Base-by-base conservation (phyloP, 2,113 vertebrate genomes). In the Phyllopteryx taeniolatus region DNA sequence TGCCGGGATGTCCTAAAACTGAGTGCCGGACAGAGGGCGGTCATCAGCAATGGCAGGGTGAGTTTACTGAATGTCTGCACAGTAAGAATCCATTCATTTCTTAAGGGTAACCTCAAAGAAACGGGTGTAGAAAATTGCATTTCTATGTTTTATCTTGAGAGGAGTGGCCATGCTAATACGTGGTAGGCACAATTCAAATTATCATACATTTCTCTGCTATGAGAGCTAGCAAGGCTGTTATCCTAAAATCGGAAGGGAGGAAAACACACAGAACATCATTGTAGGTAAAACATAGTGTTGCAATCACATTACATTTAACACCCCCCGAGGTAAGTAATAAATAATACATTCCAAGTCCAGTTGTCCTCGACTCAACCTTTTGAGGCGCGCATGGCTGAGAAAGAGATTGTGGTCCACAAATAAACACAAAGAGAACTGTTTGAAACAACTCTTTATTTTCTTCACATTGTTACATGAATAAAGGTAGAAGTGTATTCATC, bases 41-140 rank as follows among this genome's bases (percentile, higher is more conserved):
- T 98, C 84, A 82, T 96, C 79, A 96, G 94, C 93, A 99, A 99
- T 72, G 96, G 98, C 68, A 94, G 92, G 92, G 98, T 99, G 91
- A 95, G 96, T 90, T 33, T 27, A 20, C 14, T 53, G 33, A 31
- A 67, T 53, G 12, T 15, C 11, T 57, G 51, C 19, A 62, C 2
- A 70, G 19, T 51, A 68, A 11, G 15, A 7, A 74, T 47, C n/a
- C 43, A 13, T n/a, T 44, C 2, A 68, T 68, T 20, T 61, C 11
- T 71, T 1, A 5, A 31, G 46, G 2, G 19, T 5, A 33, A 60
- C 2, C 20, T 20, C 6, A 57, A n/a, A 72, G 39, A 27, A 46
- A 83, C 72, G 80, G 80, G 75, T 90, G 82, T 72, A 69, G 73
- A 69, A 65, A 71, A 79, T 22, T 59, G 64, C n/a, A 20, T 2